phyloP scores from a whole-genome alignment of 2,797 vertebrate species.

The Melanitta fusca region DNA sequence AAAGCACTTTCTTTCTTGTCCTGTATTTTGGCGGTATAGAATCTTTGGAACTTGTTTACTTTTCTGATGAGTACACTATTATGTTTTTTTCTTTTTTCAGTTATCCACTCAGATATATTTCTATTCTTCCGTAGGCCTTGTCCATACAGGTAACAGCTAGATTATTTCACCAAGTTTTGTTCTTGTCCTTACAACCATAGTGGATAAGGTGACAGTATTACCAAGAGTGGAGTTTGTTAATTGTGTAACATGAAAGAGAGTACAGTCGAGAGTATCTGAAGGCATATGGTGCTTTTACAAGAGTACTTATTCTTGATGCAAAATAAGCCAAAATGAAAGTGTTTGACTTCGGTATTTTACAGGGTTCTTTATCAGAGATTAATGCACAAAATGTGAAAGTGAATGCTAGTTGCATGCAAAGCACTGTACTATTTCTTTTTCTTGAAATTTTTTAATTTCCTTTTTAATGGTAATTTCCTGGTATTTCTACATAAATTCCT shows the following conservation, averaged over 20 bases:
- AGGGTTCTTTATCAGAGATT: background rate
- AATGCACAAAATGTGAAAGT: background rate
- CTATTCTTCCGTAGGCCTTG: background rate
- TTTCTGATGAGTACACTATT: background rate
- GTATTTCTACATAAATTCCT: too few species aligned
- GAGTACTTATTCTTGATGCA: background rate
- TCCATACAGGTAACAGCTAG: background rate
- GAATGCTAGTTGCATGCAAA: background rate
- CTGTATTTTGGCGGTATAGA: background rate
- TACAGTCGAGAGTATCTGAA: background rate
- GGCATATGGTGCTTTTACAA: background rate
- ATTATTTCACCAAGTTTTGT: background rate
- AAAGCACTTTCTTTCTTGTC: background rate
- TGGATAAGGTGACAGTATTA: background rate
- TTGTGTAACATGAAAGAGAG: background rate
- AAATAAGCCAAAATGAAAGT: background rate
- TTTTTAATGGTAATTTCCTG: too few species aligned
- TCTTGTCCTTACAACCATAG: background rate
- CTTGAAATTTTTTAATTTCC: background rate
- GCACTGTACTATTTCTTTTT: background rate
- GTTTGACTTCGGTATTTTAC: background rate
- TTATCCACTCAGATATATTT: background rate
- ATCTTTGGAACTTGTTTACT: background rate
- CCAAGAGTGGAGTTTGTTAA: background rate
- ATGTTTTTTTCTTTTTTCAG: background rate